Conservation (phyloP, 2,113 vertebrate species). For the Pelusios castaneus region DNA sequence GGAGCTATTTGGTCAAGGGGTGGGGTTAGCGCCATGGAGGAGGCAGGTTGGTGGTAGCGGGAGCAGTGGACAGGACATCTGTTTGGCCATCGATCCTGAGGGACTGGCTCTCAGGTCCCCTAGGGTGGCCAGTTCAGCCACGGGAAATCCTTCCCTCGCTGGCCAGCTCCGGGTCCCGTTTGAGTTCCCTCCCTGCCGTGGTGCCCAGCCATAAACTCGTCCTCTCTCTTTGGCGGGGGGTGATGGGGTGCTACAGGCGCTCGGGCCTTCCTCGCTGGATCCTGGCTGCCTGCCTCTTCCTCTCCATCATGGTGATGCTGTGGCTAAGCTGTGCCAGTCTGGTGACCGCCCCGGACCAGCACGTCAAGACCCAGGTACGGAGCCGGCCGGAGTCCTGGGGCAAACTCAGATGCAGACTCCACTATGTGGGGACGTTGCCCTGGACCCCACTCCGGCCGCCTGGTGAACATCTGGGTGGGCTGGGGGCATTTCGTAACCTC, state of each 20-base stretch:
- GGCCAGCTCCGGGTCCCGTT: neutral
- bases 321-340: conserved; percentile 97
- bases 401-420: neutral
- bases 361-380: conserved; percentile 90
- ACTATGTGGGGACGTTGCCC: neutral
- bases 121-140: too few species aligned
- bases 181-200: fast-evolving
- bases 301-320: conserved; percentile 96
- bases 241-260: conserved; percentile 79
- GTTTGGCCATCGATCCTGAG: too few species aligned
- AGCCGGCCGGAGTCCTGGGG: neutral
- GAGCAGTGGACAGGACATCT: too few species aligned
- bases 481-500: neutral
- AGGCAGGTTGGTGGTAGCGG: neutral
- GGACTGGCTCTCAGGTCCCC: too few species aligned
- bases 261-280: conserved; percentile 97
- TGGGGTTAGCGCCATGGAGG: neutral
- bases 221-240: conserved; percentile 47
- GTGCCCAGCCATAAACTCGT: conserved; percentile 28
- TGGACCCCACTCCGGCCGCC: too few species aligned
- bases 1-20: neutral
- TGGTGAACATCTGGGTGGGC: too few species aligned
- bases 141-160: neutral
- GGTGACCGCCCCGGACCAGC: conserved; percentile 92
- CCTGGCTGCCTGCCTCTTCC: conserved; percentile 92